phyloP scores from a whole-genome alignment of 2,113 vertebrate species.

The Antigone vipio region DNA sequence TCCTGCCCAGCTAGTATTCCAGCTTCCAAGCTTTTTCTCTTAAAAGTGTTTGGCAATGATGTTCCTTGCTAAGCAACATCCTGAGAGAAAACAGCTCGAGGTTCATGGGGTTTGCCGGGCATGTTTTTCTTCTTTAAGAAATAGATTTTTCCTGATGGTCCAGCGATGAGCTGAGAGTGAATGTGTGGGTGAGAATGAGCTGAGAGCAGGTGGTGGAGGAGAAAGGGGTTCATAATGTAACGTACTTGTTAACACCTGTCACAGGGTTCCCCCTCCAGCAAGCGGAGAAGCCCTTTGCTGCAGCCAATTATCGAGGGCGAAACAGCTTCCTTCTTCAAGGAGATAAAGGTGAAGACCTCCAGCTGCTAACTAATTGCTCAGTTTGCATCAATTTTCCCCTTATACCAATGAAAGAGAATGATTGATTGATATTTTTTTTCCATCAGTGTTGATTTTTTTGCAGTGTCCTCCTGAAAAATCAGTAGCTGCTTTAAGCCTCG shows the following conservation, averaged over 20 bases:
- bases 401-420: conserved; percentile 13
- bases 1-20: neutral
- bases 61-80: neutral
- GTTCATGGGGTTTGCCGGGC: neutral
- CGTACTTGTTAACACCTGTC: conserved; percentile 81
- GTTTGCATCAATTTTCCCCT: conserved; percentile 33
- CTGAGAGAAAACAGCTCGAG: neutral
- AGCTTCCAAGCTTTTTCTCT: neutral
- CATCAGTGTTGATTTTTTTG: conserved; percentile 65
- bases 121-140: neutral
- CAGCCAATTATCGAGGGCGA: conserved; percentile 99
- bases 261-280: conserved; percentile 99
- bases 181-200: conserved; percentile 50
- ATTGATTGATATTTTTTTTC: neutral
- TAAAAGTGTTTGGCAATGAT: neutral
- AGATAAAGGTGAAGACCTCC: conserved; percentile 92
- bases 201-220: conserved; percentile 36
- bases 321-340: conserved; percentile 98
- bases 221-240: conserved; percentile 71
- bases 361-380: conserved; percentile 72
- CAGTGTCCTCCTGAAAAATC: conserved; percentile 60
- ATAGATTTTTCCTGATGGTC: neutral
- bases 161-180: neutral
- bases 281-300: conserved; percentile 96
- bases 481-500: conserved; percentile 43